Evolutionary conservation across 2,797 vertebrate species (phyloP).

Genomic region (Sylvilagus floridanus): DNA sequence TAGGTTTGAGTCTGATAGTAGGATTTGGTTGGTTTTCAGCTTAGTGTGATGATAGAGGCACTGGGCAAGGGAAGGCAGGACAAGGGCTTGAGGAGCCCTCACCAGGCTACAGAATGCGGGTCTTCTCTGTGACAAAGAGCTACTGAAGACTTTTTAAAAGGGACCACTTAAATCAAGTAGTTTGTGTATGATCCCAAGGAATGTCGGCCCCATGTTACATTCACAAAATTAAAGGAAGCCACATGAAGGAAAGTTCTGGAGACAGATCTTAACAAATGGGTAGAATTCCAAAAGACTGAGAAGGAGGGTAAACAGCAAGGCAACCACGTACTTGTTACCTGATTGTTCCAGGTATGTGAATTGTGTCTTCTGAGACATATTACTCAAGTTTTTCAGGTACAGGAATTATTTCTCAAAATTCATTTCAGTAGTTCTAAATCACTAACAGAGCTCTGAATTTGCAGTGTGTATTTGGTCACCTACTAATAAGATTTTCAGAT

Average conservation of each 20-base stretch:
- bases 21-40: conserved; percentile 32
- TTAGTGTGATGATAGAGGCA: not conserved
- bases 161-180: not conserved
- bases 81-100: not conserved
- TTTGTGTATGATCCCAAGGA: not conserved
- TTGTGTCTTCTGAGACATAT: conserved; percentile 48
- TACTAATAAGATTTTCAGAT: conserved; percentile 49
- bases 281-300: conserved; percentile 4
- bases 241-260: conserved; percentile 36
- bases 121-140: not conserved
- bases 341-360: not conserved
- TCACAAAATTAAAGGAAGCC: conserved; percentile 10
- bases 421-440: conserved; percentile 42
- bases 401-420: conserved; percentile 59
- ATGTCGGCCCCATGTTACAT: not conserved
- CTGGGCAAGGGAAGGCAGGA: not conserved
- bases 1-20: not conserved
- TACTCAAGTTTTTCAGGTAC: conserved; percentile 59
- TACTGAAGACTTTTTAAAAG: not conserved
- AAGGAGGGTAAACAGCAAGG: not conserved
- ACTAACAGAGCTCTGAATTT: conserved; percentile 34
- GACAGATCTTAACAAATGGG: not conserved
- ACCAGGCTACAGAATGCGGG: not conserved
- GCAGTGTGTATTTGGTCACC: conserved; percentile 47
- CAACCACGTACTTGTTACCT: not conserved